phyloP scores from a whole-genome alignment of 2,888 invertebrate species.

The Epicampocera succincta region DNA sequence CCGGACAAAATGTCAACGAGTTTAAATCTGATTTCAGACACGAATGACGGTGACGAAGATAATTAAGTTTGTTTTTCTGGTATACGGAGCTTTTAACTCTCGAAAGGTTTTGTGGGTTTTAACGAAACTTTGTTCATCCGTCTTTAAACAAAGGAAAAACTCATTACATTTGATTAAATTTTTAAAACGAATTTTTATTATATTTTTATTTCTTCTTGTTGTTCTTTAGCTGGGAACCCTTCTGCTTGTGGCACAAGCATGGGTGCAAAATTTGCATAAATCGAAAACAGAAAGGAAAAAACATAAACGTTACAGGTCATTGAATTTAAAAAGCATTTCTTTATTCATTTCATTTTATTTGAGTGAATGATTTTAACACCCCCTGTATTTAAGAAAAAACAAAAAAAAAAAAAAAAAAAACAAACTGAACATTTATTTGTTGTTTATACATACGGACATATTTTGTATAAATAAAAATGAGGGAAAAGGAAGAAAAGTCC shows the following conservation, averaged over 20 bases:
- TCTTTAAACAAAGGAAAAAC: too few species aligned
- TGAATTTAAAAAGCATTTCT: slow-evolving; percentile 56
- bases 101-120: too few species aligned
- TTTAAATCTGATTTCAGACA: too few species aligned
- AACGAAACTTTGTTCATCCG: too few species aligned
- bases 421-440: neutral
- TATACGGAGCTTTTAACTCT: too few species aligned
- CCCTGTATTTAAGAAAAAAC: slow-evolving; percentile 36
- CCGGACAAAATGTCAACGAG: too few species aligned
- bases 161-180: too few species aligned
- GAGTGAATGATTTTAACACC: slow-evolving; percentile 61
- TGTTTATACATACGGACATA: too few species aligned
- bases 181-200: neutral
- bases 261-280: slow-evolving; percentile 47
- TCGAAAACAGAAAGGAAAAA: slow-evolving; percentile 2
- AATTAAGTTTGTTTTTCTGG: too few species aligned
- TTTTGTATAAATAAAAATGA: neutral
- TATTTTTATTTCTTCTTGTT: neutral
- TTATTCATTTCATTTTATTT: slow-evolving; percentile 58
- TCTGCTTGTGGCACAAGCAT: neutral
- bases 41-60: too few species aligned
- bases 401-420: slow-evolving; percentile 13
- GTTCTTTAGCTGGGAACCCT: neutral
- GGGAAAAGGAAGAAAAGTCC: too few species aligned
- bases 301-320: slow-evolving; percentile 55